These are phyloP conservation scores for Ceraclea dissimilis DNA, from an alignment of 2,888 invertebrate genomes.

Conservation along the genomic window DNA sequence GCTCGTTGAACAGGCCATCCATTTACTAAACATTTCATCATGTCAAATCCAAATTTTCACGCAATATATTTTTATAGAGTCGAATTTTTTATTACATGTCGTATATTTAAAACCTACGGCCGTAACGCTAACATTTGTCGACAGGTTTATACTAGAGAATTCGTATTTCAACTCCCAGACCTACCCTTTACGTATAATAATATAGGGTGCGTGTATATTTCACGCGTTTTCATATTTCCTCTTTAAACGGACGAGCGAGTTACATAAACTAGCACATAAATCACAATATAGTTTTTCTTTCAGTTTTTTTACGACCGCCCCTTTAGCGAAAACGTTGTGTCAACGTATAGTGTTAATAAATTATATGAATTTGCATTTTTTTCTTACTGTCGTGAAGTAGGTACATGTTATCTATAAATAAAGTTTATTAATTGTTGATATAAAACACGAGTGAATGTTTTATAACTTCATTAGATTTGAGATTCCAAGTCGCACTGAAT, in stretches of 20 bases:
- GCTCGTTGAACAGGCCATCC: no score
- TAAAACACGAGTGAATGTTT: no score
- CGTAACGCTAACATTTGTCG: constrained; percentile 1
- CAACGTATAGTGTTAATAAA: no score
- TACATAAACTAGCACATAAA: constrained; percentile 14
- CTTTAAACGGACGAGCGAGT: constrained; percentile 10
- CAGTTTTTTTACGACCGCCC: no score
- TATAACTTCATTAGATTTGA: no score
- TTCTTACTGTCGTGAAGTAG: no score
- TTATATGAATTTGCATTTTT: no score
- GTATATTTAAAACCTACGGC: background rate
- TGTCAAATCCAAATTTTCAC: background rate
- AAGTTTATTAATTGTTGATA: no score
- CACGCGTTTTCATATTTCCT: constrained; percentile 6
- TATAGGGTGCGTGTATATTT: constrained; percentile 21
- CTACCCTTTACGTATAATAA: background rate
- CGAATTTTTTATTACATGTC: background rate
- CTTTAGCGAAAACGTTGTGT: no score
- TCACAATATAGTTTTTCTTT: constrained; percentile 10
- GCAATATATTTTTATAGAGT: background rate
- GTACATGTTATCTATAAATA: no score
- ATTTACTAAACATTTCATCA: no score
- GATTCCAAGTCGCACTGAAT: no score
- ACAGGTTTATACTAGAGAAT: constrained; percentile 2
- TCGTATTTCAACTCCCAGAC: background rate